Base-by-base conservation (phyloP, 2,888 invertebrate genomes). In the Troglohyphantes excavatus region DNA sequence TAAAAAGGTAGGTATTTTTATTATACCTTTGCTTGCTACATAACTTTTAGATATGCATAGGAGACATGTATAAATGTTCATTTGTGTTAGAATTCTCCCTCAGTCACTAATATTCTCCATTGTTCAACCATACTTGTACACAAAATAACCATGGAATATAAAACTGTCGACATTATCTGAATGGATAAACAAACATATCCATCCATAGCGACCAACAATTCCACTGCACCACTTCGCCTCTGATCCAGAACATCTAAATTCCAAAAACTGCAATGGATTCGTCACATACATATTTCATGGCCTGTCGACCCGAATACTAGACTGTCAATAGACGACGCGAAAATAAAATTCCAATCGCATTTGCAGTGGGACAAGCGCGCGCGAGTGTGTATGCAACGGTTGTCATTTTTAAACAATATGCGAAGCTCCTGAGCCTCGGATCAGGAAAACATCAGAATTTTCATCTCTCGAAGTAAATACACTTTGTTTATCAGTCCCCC, bases 341-440 rank as follows among this genome's bases (percentile, higher is more conserved):
- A 39, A 65, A 43, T 63, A 39, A 78, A 39, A 63, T 65, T 72
- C 23, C 70, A 70, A 82, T 82, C 70, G 59, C n/a, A 72, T 61
- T 61, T n/a, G 29, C 7, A 33, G 33, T 39, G 27, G 76, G 13
- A 70, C 63, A 39, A 17, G n/a, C 53, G 53, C n/a, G 13, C n/a
- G 17, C 53, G 53, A 5, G 53, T n/a, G 27, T 26, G n/a, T 29
- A n/a, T 19, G 29, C 78, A 33, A 21, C 23, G 27, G 39, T 83
- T 83, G 82, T 72, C 82, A 82, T 82, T 82, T 82, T 83, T 53
- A 83, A 83, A 83, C 83, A 83, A 83, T 83, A 46, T 27, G 65
- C 63, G 73, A 11, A 39, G 21, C 43, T 26, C 19, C 59, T 26
- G 63, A 21, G 29, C 21, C n/a, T n/a, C 29, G 43, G 33, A 33